phyloP scores from a whole-genome alignment of 2,113 vertebrate species.

The Lophotis ruficrista region DNA sequence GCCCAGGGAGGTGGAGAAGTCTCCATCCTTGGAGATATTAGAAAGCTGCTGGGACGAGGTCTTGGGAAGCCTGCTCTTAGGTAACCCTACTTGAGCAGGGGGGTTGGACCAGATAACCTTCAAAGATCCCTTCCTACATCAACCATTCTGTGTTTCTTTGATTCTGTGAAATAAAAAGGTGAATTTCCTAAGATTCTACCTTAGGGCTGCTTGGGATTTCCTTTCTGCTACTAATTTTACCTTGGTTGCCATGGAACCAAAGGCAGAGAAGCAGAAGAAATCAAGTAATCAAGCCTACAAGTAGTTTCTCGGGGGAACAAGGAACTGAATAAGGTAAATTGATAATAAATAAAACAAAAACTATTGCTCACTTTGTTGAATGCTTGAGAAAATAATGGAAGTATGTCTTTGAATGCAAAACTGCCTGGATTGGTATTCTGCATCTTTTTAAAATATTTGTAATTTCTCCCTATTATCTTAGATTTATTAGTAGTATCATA shows the following conservation, averaged over 20 bases:
- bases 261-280: conserved; percentile 42
- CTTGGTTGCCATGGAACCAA: conserved; percentile 67
- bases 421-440: neutral
- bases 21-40: neutral
- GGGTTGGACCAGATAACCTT: neutral
- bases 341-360: conserved; percentile 39
- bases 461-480: neutral
- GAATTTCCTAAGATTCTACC: neutral
- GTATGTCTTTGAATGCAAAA: neutral
- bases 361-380: neutral
- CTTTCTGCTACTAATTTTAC: conserved; percentile 63
- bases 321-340: conserved; percentile 30
- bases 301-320: conserved; percentile 44
- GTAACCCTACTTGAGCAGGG: neutral
- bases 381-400: neutral
- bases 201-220: conserved; percentile 49
- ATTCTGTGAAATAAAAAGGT: neutral
- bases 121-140: neutral
- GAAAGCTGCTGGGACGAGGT: rapidly evolving
- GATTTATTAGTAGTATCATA: neutral
- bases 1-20: neutral
- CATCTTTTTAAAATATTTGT: neutral
- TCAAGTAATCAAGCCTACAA: conserved; percentile 49
- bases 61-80: neutral
- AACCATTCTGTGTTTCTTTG: neutral